phyloP scores from a whole-genome alignment of 2,797 vertebrate genomes.

The Siniperca undulata region DNA sequence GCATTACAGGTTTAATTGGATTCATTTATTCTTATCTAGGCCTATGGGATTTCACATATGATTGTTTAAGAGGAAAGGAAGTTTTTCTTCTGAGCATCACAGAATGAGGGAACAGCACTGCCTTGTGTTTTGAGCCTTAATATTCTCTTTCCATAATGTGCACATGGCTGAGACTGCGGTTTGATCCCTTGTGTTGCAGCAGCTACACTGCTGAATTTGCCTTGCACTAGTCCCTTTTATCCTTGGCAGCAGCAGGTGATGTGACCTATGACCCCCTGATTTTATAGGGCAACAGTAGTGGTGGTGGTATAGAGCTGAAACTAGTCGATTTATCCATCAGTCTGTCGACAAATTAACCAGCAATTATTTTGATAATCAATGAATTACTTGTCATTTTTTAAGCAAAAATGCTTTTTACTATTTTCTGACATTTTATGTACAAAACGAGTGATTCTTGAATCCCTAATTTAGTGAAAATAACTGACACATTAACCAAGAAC shows the following conservation, averaged over 20 bases:
- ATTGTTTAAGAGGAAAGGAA: not conserved
- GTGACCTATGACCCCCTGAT: not conserved
- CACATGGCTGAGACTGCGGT: not conserved
- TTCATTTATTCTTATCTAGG: not conserved
- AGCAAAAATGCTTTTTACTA: not conserved
- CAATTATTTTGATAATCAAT: not conserved
- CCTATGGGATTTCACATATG: not conserved
- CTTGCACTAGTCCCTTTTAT: not conserved
- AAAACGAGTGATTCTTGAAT: not conserved
- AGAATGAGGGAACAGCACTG: not conserved
- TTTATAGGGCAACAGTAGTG: not conserved
- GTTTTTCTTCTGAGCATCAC: conserved; percentile 2
- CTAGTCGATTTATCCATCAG: not conserved
- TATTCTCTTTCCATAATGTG: not conserved
- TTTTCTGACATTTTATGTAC: not conserved
- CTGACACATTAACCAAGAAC: not conserved
- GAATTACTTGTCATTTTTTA: not conserved
- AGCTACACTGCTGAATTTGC: not conserved
- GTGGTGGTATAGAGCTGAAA: not conserved
- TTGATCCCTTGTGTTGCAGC: not conserved
- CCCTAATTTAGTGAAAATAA: not conserved
- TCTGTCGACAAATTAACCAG: too few relatives aligned
- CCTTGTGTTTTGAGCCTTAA: not conserved
- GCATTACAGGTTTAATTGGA: not conserved
- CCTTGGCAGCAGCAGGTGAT: not conserved